Conservation (phyloP, 1,140 invertebrate species). For the Ctenoplectra terminalis region DNA sequence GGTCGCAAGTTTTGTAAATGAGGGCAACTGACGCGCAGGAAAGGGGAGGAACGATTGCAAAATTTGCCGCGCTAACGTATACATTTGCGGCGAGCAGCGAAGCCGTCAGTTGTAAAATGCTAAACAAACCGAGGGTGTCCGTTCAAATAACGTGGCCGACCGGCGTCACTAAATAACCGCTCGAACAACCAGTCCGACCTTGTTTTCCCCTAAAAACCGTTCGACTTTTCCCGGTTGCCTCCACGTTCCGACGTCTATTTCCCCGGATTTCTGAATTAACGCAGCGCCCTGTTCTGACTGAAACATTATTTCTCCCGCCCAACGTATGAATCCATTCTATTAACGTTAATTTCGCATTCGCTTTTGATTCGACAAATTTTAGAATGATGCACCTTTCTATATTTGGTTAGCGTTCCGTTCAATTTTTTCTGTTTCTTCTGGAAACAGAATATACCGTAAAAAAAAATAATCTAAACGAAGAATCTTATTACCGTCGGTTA, state of each 20-base stretch:
- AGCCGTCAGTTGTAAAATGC: slow-evolving; percentile 70
- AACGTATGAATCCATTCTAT: slow-evolving; percentile 27
- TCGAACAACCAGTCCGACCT: slow-evolving; percentile 55
- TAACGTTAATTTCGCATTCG: slow-evolving; percentile 22
- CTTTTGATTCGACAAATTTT: background rate
- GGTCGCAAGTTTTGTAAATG: slow-evolving; percentile 51
- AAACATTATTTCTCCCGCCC: slow-evolving; percentile 24
- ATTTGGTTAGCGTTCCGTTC: background rate
- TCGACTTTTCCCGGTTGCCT: slow-evolving; percentile 52
- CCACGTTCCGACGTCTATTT: slow-evolving; percentile 6
- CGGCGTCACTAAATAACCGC: slow-evolving; percentile 68
- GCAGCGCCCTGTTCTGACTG: background rate
- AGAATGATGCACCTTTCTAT: background rate
- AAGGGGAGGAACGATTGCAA: slow-evolving; percentile 35
- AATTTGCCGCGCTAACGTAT: slow-evolving; percentile 58
- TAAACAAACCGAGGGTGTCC: slow-evolving; percentile 72
- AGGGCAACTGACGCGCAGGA: background rate
- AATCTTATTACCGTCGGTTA: no score
- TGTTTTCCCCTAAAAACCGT: slow-evolving; percentile 59
- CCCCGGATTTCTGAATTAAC: slow-evolving; percentile 48
- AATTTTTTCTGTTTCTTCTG: background rate
- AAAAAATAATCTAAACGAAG: background rate
- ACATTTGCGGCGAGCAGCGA: slow-evolving; percentile 55
- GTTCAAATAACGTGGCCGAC: slow-evolving; percentile 68
- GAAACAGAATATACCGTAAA: no score